Evolutionary conservation across 1,140 invertebrate species (phyloP), one percentile per base, ranked within the genome.

Genomic region (Nixonia krombeini): DNA sequence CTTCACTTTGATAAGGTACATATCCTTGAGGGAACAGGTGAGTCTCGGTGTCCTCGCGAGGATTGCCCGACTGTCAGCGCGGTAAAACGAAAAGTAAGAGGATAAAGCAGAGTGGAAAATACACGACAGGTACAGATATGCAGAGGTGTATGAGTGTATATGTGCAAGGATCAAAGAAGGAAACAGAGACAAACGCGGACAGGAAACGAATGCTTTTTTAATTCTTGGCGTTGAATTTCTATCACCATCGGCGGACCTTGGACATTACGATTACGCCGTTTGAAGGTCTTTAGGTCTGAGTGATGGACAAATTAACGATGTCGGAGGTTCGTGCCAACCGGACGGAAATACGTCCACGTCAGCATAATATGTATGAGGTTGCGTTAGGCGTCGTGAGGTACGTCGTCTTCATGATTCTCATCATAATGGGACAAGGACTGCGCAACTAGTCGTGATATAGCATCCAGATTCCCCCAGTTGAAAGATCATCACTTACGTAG

Each of bases 291-390:
- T 25, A 45, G 10, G 49, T 53, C 33, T 33, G 23, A 52, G 64
- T 72, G 77, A 80, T 76, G 68, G 70, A 77, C 79, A 78, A 81
- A 81, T 79, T 81, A 75, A 78, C 78, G 75, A 79, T 75, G 52
- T 49, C 37, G 35, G 51, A 42, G 67, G 53, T 47, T 61, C 52
- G 37, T 42, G 26, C 33, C 10, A 45, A 52, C 58, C 66, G 65
- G 64, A 38, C 41, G 65, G 47, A 76, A 75, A 72, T 77, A 75
- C 70, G 71, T 74, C 63, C 58, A 58, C 45, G 72, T 77, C 75
- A 75, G 40, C 56, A 44, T 70, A 65, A 70, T 69, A 51, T 58
- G 70, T 62, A 69, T 40, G 53, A 33, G 41, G 25, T 62, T 31
- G 42, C 28, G 57, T 25, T 35, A 49, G 44, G 46, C 47, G 52